Evolutionary conservation across 2,113 vertebrate species (phyloP).

Genomic region (Hippocampus comes): DNA sequence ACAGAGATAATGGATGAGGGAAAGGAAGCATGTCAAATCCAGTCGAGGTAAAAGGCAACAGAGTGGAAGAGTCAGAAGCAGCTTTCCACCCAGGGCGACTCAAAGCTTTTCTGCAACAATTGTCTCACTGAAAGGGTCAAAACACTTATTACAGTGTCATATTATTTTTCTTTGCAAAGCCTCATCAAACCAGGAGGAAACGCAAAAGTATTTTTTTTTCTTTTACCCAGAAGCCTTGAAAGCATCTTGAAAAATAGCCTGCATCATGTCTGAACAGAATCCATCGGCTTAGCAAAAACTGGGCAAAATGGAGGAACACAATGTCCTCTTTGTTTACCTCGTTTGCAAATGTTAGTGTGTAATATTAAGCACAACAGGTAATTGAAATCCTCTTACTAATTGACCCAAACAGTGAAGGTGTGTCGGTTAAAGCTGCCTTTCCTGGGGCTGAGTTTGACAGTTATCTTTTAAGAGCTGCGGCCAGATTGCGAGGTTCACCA

Average conservation of each 20-base stretch:
- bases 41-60: conserved; percentile 37
- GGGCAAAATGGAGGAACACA: conserved; percentile 47
- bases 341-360: neutral
- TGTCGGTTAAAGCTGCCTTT: conserved; percentile 12
- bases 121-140: conserved; percentile 57
- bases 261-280: conserved; percentile 23
- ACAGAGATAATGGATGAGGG: conserved; percentile 3
- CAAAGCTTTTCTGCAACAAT: conserved; percentile 52
- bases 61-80: conserved; percentile 28
- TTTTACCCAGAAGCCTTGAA: conserved; percentile 14
- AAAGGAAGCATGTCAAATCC: conserved; percentile 33
- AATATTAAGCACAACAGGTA: conserved; percentile 8
- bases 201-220: conserved; percentile 7
- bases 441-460: conserved; percentile 24
- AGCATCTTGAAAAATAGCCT: conserved; percentile 22
- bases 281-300: conserved; percentile 29
- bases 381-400: conserved; percentile 14
- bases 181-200: conserved; percentile 48
- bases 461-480: conserved; percentile 5
- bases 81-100: conserved; percentile 46
- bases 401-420: conserved; percentile 13
- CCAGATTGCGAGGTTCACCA: conserved; percentile 26
- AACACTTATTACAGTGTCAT: conserved; percentile 24
- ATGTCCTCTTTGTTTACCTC: conserved; percentile 17
- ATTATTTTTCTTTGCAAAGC: conserved; percentile 46